Conservation (phyloP, 2,797 vertebrate species). For the Scomberomorus guttatus region DNA sequence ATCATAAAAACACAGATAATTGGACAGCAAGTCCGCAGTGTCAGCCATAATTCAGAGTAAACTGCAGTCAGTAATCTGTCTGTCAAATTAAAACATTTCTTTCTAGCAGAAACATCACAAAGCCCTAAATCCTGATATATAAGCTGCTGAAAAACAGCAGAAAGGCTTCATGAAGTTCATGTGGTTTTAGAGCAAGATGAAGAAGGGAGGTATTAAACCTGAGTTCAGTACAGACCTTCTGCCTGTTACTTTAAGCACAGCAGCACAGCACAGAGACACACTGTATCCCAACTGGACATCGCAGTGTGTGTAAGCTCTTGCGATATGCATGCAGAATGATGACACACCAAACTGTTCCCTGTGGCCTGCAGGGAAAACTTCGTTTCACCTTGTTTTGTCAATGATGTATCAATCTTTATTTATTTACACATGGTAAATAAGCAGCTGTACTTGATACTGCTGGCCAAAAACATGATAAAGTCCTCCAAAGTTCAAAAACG, state of each 20-base stretch:
- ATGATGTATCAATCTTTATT: background rate
- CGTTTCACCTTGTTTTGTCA: background rate
- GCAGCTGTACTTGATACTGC: background rate
- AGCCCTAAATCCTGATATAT: too few relatives aligned
- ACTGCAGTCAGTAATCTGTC: background rate
- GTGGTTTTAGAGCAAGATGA: background rate
- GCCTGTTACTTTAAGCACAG: slow-evolving; percentile 7
- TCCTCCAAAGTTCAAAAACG: slow-evolving; percentile 13
- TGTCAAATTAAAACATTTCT: background rate
- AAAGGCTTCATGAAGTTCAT: background rate
- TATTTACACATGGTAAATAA: background rate
- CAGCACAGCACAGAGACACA: slow-evolving; percentile 29
- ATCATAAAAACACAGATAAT: slow-evolving; percentile 9
- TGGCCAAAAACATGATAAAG: background rate
- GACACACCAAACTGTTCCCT: background rate
- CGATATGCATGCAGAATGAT: slow-evolving; percentile 1
- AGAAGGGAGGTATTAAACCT: background rate
- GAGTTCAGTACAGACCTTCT: background rate
- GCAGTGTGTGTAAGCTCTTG: slow-evolving; percentile 4
- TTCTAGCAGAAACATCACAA: background rate
- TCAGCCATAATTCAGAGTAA: background rate
- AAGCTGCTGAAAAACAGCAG: background rate
- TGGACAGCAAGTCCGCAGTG: background rate
- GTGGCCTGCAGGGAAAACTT: background rate
- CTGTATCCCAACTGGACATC: slow-evolving; percentile 11